Evolutionary conservation across 2,888 invertebrate genomes (phyloP).

Genomic region (Sinopyrophorus schimmeli): DNA sequence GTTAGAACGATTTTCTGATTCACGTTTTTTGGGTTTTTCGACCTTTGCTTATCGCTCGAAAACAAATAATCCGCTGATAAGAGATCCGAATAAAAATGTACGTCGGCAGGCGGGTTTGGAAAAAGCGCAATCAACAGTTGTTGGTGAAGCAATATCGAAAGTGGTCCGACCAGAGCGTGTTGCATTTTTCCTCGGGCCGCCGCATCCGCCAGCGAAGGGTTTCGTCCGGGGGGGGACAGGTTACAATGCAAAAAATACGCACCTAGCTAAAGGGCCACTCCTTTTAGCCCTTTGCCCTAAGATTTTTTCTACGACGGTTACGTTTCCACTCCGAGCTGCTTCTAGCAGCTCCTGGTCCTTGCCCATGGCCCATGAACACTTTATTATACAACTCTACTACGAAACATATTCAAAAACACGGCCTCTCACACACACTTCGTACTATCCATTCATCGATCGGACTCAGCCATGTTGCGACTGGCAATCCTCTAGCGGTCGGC

Average conservation of each 20-base stretch:
- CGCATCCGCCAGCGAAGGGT: too few relatives aligned
- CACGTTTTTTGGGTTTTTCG: too few relatives aligned
- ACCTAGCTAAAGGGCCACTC: conserved; percentile 93
- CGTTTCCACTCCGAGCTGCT: conserved; percentile 91
- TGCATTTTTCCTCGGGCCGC: too few relatives aligned
- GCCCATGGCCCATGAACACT: conserved; percentile 72
- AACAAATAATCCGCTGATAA: too few relatives aligned
- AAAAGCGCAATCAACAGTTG: too few relatives aligned
- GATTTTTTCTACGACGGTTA: conserved; percentile 86
- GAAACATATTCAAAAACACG: conserved; percentile 50
- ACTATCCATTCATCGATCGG: conserved; percentile 78
- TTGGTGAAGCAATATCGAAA: too few relatives aligned
- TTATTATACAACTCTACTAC: conserved; percentile 46
- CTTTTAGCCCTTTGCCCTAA: conserved; percentile 85
- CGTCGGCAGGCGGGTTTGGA: too few relatives aligned
- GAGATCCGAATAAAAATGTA: too few relatives aligned
- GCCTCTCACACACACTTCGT: conserved; percentile 60
- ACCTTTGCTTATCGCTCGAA: too few relatives aligned
- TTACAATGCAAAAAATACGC: conserved; percentile 56
- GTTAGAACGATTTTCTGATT: too few relatives aligned
- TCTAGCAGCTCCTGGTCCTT: conserved; percentile 96
- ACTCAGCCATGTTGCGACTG: conserved; percentile 70
- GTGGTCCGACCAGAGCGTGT: too few relatives aligned
- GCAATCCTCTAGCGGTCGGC: conserved; percentile 55
- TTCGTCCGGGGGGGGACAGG: neutral